Base-by-base conservation (phyloP, 2,113 vertebrate genomes). In the Halichoerus grypus region DNA sequence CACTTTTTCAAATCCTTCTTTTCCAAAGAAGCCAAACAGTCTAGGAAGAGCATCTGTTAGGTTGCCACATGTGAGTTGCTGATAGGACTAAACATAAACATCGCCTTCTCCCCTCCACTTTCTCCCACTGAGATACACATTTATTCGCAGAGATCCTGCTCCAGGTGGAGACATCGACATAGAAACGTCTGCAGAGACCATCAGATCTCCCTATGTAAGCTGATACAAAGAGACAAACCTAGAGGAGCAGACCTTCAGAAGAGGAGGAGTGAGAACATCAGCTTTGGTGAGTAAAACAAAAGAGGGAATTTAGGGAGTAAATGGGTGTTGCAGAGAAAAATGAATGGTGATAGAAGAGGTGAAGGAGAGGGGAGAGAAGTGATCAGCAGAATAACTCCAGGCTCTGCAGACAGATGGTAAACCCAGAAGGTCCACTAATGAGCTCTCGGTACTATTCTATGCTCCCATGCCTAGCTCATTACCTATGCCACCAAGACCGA, bases 11-110 rank as follows among this genome's bases (percentile, higher is more conserved):
- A 91, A 71, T 13, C n/a, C 42, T 92, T 49, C 72, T 63, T 94
- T 90, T 90, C 82, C 71, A 80, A 0, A 61, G 86, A 97, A 93
- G 80, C 36, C 84, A 91, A 42, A n/a, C 61, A 63, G 57, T 87
- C 86, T 95, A 84, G 90, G 96, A 87, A 72, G 55, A 91, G 46
- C 63, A 33, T n/a, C 69, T n/a, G 31, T 39, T 42, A 55, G 14
- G 26, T 36, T 94, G 76, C 74, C 14, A 61, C 42, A 2, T 7
- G 53, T 42, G 69, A 96, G 24, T 13, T 2, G 26, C 22, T 22
- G 33, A 79, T n/a, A 14, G n/a, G 21, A 39, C 55, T 79, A 55
- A 65, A 91, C 19, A 42, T 10, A 46, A 69, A 69, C 67, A 21
- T 15, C 6, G 4, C 59, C 76, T 86, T 82, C 74, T 91, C 14